Evolutionary conservation across 2,113 vertebrate genomes (phyloP), one percentile per base, ranked within the genome.

Genomic region (Oreochromis niloticus): DNA sequence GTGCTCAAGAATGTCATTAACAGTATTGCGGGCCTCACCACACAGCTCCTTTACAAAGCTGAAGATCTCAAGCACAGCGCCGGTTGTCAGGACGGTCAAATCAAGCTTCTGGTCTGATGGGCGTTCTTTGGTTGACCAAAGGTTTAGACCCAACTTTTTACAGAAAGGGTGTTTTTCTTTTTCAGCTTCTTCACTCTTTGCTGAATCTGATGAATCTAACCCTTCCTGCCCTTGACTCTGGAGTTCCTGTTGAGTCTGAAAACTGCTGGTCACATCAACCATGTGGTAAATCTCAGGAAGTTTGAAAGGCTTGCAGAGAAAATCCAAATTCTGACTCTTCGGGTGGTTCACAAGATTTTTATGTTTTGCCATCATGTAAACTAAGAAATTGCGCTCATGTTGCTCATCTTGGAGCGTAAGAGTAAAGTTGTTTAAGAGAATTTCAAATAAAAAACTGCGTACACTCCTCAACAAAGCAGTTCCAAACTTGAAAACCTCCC

Each of bases 1-100:
- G 71, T 92, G 90, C 55, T 92, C 83, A 0, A 93, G 68, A 34
- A 93, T 5, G 27, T 92, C 92, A 1, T 59, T 85, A 2, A 92
- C 81, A 0, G 36, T 16, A 1, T 85, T 17, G 1, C 22, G 79
- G 19, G 55, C 36, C 0, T 6, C 17, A 1, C 90, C 84, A 5
- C 87, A 90, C 9, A 93, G 78, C 48, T 80, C n/a, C 17, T 84
- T 66, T 24, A 57, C 19, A 3, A 88, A 71, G 22, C 17, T 39
- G 13, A 86, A 48, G 2, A 83, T 80, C 30, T 93, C 92, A 0
- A 90, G 7, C 59, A 88, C 22, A 1, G 86, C 88, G 1, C 88
- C 92, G 1, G 6, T 54, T 1, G 92, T 91, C 10, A 93, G 16
- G 27, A 2, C 3, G 1, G 7, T 24, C 71, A 93, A 16, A 46